A percentile compares a stretch with the other conserved stretches of the same genome.
phyloP scores from a whole-genome alignment of 2,888 invertebrate species.

The Heliconius cydno region DNA sequence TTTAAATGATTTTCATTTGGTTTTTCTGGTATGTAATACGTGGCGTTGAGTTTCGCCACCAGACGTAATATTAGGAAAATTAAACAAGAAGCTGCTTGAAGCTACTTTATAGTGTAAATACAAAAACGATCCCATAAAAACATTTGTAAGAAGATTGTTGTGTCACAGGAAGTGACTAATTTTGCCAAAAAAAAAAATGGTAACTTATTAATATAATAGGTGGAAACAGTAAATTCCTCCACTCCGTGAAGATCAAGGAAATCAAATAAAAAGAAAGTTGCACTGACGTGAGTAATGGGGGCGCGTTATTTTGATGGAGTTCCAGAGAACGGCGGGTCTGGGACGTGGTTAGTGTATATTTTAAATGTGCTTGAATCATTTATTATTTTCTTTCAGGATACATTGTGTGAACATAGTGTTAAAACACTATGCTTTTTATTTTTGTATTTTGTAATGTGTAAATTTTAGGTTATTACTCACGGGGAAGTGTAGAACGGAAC shows the following conservation, averaged over 20 bases:
- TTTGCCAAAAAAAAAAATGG: background rate
- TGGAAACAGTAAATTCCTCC: slow-evolving; percentile 37
- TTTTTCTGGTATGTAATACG: too few species aligned
- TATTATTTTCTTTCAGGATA: background rate
- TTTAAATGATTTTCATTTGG: background rate
- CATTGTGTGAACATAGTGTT: background rate
- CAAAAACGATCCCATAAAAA: too few species aligned
- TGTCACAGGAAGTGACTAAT: background rate
- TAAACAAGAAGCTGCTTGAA: background rate
- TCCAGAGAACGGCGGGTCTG: slow-evolving; percentile 28
- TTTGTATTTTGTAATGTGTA: background rate
- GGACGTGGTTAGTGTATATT: slow-evolving; percentile 44
- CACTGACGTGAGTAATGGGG: slow-evolving; percentile 61
- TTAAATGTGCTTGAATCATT: slow-evolving; percentile 41
- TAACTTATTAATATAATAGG: background rate
- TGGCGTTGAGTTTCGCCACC: background rate
- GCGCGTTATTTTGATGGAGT: slow-evolving; percentile 58
- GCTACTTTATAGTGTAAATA: too few species aligned
- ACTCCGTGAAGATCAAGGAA: slow-evolving; percentile 47
- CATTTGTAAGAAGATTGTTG: background rate
- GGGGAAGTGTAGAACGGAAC: background rate
- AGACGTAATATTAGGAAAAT: background rate
- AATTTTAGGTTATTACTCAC: too few species aligned
- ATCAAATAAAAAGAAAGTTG: slow-evolving; percentile 60
- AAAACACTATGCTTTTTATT: slow-evolving; percentile 6